phyloP scores from a whole-genome alignment of 2,888 invertebrate species.

The Corythucha ciliata region DNA sequence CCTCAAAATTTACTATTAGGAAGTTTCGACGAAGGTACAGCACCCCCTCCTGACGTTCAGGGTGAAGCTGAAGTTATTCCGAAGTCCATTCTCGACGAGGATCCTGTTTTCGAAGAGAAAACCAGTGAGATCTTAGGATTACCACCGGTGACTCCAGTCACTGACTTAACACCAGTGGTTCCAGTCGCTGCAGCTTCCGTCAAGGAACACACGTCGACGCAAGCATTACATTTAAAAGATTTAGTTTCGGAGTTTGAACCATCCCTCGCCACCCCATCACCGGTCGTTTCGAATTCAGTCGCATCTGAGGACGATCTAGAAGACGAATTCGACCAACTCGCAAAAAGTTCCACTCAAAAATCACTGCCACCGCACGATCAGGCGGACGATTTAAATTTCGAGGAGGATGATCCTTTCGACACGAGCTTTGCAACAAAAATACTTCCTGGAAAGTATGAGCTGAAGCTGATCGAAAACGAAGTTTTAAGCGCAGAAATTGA shows the following conservation, averaged over 20 bases:
- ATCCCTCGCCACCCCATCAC: not conserved
- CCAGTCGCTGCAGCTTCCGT: conserved; percentile 16
- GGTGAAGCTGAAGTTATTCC: conserved; percentile 39
- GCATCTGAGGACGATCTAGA: conserved; percentile 55
- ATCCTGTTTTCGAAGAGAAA: conserved; percentile 45
- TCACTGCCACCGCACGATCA: conserved; percentile 40
- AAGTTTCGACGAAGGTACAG: conserved; percentile 47
- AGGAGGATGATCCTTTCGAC: conserved; percentile 68
- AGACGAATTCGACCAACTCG: conserved; percentile 68
- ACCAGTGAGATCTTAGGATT: conserved; percentile 39
- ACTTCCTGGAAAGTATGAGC: conserved; percentile 54
- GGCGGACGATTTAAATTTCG: conserved; percentile 36
- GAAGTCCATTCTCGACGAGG: conserved; percentile 58
- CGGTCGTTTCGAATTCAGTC: conserved; percentile 20
- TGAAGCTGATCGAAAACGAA: conserved; percentile 51
- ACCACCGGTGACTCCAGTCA: conserved; percentile 37
- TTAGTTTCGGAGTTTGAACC: conserved; percentile 28
- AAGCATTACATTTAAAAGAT: conserved; percentile 19
- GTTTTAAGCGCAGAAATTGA: conserved; percentile 40
- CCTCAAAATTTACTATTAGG: conserved; percentile 55
- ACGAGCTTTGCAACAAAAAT: conserved; percentile 73
- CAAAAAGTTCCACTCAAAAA: conserved; percentile 53
- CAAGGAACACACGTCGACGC: conserved; percentile 19
- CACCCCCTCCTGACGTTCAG: conserved; percentile 41
- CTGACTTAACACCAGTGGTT: conserved; percentile 38